phyloP scores from a whole-genome alignment of 1,140 invertebrate genomes.

The Harpegnathos saltator region DNA sequence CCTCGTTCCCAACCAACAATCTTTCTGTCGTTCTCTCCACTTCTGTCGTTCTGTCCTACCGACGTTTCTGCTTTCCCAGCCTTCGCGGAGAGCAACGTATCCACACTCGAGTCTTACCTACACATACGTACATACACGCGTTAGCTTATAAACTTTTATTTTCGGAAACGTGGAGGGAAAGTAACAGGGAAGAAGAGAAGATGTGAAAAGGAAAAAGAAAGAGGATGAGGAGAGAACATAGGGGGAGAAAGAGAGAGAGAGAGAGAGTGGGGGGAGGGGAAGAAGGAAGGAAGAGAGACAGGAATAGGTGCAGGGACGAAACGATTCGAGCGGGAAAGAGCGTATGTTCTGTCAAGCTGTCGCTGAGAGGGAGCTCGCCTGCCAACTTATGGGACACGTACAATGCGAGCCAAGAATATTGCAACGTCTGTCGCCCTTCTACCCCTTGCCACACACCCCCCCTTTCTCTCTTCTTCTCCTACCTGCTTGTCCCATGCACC shows the following conservation, averaged over 20 bases:
- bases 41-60: no score
- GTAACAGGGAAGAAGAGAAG: conserved; percentile 7
- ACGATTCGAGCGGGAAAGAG: conserved; percentile 74
- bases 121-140: conserved; percentile 64
- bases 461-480: conserved; percentile 30
- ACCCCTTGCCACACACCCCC: conserved; percentile 47
- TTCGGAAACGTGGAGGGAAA: conserved; percentile 68
- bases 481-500: conserved; percentile 58
- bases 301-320: conserved; percentile 46
- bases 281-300: no score
- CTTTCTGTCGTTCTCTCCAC: conserved; percentile 49
- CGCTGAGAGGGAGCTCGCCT: conserved; percentile 82
- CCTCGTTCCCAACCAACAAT: conserved; percentile 31
- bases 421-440: conserved; percentile 74
- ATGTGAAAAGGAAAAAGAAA: neutral
- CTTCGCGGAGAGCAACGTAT: conserved; percentile 43
- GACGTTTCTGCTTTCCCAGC: conserved; percentile 57
- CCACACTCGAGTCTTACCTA: conserved; percentile 31
- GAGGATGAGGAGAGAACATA: neutral
- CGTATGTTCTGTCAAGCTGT: conserved; percentile 85
- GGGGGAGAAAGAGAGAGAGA: neutral
- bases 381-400: conserved; percentile 85
- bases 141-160: conserved; percentile 82
- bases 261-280: conserved; percentile 42
- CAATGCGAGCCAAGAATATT: conserved; percentile 83